Conservation (phyloP, 2,888 invertebrate species). For the Pasiphila rectangulata region DNA sequence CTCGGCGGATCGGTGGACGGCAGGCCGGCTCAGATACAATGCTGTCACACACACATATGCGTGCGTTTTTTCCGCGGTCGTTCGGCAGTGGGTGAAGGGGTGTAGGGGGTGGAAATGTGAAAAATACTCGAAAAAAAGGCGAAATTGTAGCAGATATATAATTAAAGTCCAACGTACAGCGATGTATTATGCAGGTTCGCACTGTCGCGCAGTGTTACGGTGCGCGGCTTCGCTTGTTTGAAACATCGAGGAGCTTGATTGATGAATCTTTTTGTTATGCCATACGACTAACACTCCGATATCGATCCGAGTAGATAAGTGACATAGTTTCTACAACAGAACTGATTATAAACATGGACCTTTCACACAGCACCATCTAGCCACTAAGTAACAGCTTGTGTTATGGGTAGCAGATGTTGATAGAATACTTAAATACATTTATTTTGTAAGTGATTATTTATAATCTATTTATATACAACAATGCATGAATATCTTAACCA, state of each 20-base stretch:
- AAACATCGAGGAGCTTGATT: slow-evolving; percentile 26
- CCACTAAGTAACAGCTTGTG: too few species aligned
- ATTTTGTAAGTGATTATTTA: too few species aligned
- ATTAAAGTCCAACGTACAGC: slow-evolving; percentile 77
- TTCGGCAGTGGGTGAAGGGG: slow-evolving; percentile 64
- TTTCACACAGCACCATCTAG: too few species aligned
- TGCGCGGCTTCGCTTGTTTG: slow-evolving; percentile 17
- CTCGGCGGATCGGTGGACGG: neutral
- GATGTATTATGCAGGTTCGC: slow-evolving; percentile 77
- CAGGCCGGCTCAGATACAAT: slow-evolving; percentile 22
- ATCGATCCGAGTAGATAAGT: slow-evolving; percentile 1
- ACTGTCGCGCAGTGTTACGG: slow-evolving; percentile 51
- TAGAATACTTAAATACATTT: too few species aligned
- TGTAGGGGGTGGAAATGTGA: slow-evolving; percentile 76
- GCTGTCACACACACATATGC: slow-evolving; percentile 60
- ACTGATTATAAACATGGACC: too few species aligned
- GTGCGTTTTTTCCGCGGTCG: slow-evolving; percentile 68
- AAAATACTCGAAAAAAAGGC: slow-evolving; percentile 82
- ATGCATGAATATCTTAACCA: too few species aligned
- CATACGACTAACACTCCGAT: slow-evolving; percentile 7
- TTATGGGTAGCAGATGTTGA: too few species aligned
- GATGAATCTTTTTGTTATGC: slow-evolving; percentile 20
- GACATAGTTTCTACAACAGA: neutral
- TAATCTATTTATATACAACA: too few species aligned
- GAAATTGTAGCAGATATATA: slow-evolving; percentile 82